Evolutionary conservation across 2,113 vertebrate species (phyloP).

Genomic region (Lonchura striata): DNA sequence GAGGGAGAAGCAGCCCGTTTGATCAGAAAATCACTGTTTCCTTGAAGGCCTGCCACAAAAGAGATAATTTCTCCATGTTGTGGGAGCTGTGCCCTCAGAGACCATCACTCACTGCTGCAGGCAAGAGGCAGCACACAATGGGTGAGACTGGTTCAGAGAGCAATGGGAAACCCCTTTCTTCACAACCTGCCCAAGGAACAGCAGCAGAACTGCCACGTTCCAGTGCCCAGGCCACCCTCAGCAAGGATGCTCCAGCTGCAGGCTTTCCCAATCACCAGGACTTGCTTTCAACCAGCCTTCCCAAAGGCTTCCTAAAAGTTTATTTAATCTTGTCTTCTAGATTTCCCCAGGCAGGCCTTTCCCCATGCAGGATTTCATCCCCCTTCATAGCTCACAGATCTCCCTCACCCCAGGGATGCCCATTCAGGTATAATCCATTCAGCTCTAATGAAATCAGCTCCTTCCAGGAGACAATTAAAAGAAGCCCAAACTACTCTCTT

Average conservation of each 20-base stretch:
- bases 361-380: neutral
- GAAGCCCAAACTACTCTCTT: neutral
- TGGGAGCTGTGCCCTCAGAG: neutral
- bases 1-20: neutral
- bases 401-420: neutral
- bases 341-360: neutral
- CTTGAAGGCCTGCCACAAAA: conserved; percentile 5
- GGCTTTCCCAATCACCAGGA: neutral
- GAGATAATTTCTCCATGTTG: neutral
- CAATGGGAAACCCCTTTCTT: neutral
- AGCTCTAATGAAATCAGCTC: neutral
- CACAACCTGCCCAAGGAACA: neutral
- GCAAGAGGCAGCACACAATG: neutral
- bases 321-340: neutral
- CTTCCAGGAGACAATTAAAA: neutral
- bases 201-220: neutral
- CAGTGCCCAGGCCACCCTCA: neutral
- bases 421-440: neutral
- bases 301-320: neutral
- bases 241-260: neutral
- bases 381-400: neutral
- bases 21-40: conserved; percentile 18
- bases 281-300: neutral
- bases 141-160: fast-evolving
- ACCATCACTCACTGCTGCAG: neutral